A percentile compares a stretch with the other conserved stretches of the same genome.
phyloP scores from a whole-genome alignment of 2,113 vertebrate genomes.

The Amphiprion percula region DNA sequence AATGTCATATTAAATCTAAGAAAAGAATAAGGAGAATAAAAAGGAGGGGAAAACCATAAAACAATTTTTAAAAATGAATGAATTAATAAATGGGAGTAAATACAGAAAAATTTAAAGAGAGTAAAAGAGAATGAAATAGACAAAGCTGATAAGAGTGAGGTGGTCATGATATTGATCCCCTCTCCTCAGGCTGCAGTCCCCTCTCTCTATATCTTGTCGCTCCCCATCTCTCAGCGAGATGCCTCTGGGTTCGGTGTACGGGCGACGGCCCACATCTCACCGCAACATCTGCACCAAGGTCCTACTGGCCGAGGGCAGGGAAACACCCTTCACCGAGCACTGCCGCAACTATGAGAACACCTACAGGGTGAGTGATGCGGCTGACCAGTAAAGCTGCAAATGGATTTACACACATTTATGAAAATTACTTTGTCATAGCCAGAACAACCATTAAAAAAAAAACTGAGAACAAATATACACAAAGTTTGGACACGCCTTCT shows the following conservation, averaged over 20 bases:
- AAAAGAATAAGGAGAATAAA: no score
- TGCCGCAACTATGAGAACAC: slow-evolving; percentile 90
- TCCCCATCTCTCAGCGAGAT: slow-evolving; percentile 84
- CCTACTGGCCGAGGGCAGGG: slow-evolving; percentile 89
- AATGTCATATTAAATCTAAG: no score
- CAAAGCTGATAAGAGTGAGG: neutral
- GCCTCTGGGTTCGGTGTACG: slow-evolving; percentile 79
- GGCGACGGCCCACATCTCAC: slow-evolving; percentile 87
- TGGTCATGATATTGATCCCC: neutral
- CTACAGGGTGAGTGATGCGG: slow-evolving; percentile 86
- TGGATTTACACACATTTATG: neutral
- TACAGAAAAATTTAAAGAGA: no score
- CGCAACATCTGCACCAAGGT: slow-evolving; percentile 94
- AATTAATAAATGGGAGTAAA: neutral
- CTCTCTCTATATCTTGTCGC: slow-evolving; percentile 83
- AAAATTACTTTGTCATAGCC: neutral
- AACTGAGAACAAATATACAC: no score
- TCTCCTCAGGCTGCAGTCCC: slow-evolving; percentile 74
- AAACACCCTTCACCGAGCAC: slow-evolving; percentile 90
- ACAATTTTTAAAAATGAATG: neutral
- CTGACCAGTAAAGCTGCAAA: neutral
- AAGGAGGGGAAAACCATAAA: neutral
- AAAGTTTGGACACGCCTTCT: no score
- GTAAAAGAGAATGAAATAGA: no score
- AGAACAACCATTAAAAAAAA: no score